phyloP scores from a whole-genome alignment of 1,140 invertebrate species.

The Adoxophyes honmai region DNA sequence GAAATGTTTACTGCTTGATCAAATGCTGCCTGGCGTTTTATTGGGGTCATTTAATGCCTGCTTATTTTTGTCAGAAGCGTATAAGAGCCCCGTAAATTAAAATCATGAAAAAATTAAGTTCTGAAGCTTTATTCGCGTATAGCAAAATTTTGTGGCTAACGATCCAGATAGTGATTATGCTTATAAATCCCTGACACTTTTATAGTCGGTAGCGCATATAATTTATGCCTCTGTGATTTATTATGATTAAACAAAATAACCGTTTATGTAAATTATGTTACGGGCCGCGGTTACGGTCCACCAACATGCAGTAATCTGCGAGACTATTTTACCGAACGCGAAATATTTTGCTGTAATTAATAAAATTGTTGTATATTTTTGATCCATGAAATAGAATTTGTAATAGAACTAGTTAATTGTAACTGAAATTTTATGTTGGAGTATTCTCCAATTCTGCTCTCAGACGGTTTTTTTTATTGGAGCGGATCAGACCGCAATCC shows the following conservation, averaged over 20 bases:
- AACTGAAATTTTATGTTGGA: no score
- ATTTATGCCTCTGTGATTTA: constrained; percentile 9
- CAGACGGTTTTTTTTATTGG: no score
- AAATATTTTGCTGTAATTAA: no score
- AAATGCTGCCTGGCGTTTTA: no score
- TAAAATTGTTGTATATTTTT: no score
- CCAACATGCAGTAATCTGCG: constrained; percentile 8
- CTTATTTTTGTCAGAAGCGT: no score
- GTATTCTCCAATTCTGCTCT: no score
- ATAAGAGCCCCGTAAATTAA: no score
- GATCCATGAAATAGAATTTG: no score
- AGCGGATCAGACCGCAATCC: neutral
- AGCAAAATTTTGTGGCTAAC: constrained; percentile 1
- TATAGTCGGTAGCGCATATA: constrained; percentile 5
- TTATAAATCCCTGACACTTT: constrained; percentile 7
- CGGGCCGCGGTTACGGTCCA: neutral
- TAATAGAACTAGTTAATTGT: no score
- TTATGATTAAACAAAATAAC: constrained; percentile 14
- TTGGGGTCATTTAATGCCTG: no score
- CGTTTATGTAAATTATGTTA: constrained; percentile 14
- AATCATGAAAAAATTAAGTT: neutral
- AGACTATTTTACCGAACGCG: neutral
- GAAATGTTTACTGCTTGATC: no score
- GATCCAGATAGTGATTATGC: constrained; percentile 14
- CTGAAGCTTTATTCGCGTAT: neutral